Base-by-base conservation (phyloP, 2,888 invertebrate genomes). In the Urechis unicinctus region DNA sequence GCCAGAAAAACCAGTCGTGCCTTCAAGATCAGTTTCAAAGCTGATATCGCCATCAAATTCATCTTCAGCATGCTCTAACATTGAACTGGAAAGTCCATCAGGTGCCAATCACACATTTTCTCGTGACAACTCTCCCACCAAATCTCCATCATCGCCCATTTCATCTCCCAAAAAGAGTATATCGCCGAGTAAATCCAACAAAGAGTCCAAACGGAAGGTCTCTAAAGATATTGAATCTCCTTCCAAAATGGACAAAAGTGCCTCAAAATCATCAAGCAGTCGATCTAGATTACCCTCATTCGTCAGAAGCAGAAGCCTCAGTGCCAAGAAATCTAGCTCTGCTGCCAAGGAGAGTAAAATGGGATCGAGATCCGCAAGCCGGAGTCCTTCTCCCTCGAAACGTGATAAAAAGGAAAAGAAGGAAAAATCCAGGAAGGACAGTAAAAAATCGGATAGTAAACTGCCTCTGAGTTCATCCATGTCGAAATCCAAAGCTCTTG, bases 381-480 rank as follows among this genome's bases (percentile, higher is more conserved):
- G 44, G 25, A 58, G 55, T 42, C 55, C 57, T 4, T 60, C 58
- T 2, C 60, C 60, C 2, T 31, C 45, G 13, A 72, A 72, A 59
- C 70, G 70, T 53, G 70, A 69, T 22, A 13, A 13, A 17, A 36
- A 36, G 36, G 36, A 36, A 36, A 13, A 9, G 17, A 36, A 36
- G 17, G 17, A 36, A 17, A 17, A 36, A 17, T 36, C 36, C 9
- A n/a, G n/a, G n/a, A n/a, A n/a, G n/a, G n/a, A n/a, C n/a, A n/a
- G n/a, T n/a, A n/a, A n/a, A n/a, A n/a, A n/a, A n/a, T 71, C 71
- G 53, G 70, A 71, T 29, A 62, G 57, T 25, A 66, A 57, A 30
- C 48, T 55, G 22, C 56, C 56, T 22, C 28, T 47, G 1, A 56
- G 48, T 28, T 44, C 29, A 30, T 41, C 29, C 29, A 47, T 45